Evolutionary conservation across 1,140 invertebrate genomes (phyloP).

Genomic region (Drosophila hydei): DNA sequence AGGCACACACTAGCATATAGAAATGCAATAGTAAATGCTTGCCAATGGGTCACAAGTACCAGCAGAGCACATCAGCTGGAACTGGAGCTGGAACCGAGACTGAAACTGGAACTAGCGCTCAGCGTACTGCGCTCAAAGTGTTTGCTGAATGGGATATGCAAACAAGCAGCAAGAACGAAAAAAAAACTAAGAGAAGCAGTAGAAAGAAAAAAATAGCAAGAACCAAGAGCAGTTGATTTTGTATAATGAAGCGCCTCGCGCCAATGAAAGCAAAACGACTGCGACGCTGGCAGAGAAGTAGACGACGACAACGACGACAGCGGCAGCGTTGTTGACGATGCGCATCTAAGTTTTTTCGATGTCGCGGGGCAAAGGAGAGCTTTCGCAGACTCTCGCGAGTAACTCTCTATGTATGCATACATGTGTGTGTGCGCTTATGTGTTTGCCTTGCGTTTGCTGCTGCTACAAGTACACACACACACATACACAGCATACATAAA

Average conservation of each 20-base stretch:
- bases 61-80: not conserved
- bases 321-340: conserved; percentile 38
- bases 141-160: conserved; percentile 70
- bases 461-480: conserved; percentile 29
- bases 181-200: conserved; percentile 53
- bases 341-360: conserved; percentile 50
- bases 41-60: conserved; percentile 26
- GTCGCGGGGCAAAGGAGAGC: conserved; percentile 51
- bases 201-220: conserved; percentile 11
- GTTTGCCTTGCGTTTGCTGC: conserved; percentile 49
- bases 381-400: conserved; percentile 66
- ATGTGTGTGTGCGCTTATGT: conserved; percentile 35
- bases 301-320: conserved; percentile 10
- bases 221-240: conserved; percentile 43
- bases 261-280: conserved; percentile 47
- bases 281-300: conserved; percentile 30
- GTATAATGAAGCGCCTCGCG: conserved; percentile 50
- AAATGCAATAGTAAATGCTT: conserved; percentile 30
- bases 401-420: not conserved
- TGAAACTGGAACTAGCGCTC: conserved; percentile 9
- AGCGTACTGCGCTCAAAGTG: conserved; percentile 39
- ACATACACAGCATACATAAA: conserved; percentile 43
- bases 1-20: conserved; percentile 32
- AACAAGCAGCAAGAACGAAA: conserved; percentile 56
- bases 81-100: not conserved